Base-by-base conservation (phyloP, 2,113 vertebrate genomes). In the Oenanthe oenanthe region DNA sequence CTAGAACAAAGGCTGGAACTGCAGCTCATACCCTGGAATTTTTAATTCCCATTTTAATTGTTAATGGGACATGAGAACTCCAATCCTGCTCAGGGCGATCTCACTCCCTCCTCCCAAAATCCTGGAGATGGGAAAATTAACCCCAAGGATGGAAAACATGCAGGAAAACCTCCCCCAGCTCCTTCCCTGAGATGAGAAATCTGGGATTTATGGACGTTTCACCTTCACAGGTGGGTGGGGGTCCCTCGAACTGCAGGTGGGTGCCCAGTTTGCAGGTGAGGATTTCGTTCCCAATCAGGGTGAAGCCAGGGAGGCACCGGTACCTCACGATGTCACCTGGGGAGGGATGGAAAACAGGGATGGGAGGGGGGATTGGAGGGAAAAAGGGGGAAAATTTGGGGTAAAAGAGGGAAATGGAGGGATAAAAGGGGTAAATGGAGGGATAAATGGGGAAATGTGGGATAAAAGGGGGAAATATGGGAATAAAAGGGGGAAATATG, bases 71-170 rank as follows among this genome's bases (percentile, higher is more conserved):
- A 3, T 12, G 18, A 53, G 47, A 70, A 19, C 51, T 65, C 28
- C 43, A 65, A 2, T 4, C 45, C 58, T 4, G 40, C 60, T 12
- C 0, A 3, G 22, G 1, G 3, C 1, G 10, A 7, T 4, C 54
- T 71, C 5, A 1, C 15, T 11, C 31, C 47, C 47, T 48, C 42
- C 40, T 36, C 57, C 9, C 17, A 4, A 43, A 58, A 13, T 32
- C 8, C 34, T 2, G 6, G 9, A 76, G 17, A 48, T 3, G 0
- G 18, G 9, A 68, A 70, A 71, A 71, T 8, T 0, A 15, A 28
- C 36, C 36, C 56, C 45, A 29, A 34, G 45, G 54, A 29, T 15
- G 65, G 42, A 15, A 51, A 70, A 24, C 0, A 3, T 2, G 45
- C 7, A 2, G 12, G 31, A 11, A 51, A 82, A 34, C 7, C 29